Percentiles rank a stretch among this genome's conserved stretches.
phyloP scores from a whole-genome alignment of 2,113 vertebrate species.

The Periophthalmodon schlosseri region DNA sequence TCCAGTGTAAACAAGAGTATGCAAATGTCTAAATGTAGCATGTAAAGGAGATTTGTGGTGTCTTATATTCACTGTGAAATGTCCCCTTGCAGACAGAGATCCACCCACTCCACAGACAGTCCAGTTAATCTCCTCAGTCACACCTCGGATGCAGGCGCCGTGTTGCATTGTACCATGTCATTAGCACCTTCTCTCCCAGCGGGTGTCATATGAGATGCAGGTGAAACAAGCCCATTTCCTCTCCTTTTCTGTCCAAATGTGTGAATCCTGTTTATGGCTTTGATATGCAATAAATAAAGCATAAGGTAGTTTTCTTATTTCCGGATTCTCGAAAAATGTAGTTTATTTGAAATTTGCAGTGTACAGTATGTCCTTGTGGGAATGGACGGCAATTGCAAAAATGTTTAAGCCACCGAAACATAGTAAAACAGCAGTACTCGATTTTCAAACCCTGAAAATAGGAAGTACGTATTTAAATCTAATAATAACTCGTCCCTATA shows the following conservation, averaged over 20 bases:
- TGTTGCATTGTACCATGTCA: slow-evolving; percentile 32
- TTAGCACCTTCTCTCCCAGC: slow-evolving; percentile 54
- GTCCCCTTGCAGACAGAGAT: slow-evolving; percentile 13
- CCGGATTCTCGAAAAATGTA: neutral
- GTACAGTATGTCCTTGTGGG: neutral
- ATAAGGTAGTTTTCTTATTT: neutral
- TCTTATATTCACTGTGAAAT: slow-evolving; percentile 26
- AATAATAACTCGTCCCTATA: too few species aligned
- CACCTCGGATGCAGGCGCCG: slow-evolving; percentile 26
- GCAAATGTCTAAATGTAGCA: slow-evolving; percentile 7
- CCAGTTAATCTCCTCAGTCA: slow-evolving; percentile 37
- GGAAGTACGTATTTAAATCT: too few species aligned
- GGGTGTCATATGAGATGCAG: slow-evolving; percentile 29
- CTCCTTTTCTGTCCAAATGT: slow-evolving; percentile 9
- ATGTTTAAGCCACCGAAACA: too few species aligned
- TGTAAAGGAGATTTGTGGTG: slow-evolving; percentile 12
- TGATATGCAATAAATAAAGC: neutral
- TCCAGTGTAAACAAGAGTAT: neutral
- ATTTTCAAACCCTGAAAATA: too few species aligned
- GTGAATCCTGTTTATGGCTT: slow-evolving; percentile 18
- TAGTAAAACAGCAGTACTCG: too few species aligned
- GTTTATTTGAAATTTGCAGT: neutral
- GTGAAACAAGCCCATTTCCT: slow-evolving; percentile 10
- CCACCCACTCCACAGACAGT: slow-evolving; percentile 29
- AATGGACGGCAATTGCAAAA: too few species aligned